Base-by-base conservation (phyloP, 37 sponge, comb jelly and placozoan species). In the Geodia barretti region DNA sequence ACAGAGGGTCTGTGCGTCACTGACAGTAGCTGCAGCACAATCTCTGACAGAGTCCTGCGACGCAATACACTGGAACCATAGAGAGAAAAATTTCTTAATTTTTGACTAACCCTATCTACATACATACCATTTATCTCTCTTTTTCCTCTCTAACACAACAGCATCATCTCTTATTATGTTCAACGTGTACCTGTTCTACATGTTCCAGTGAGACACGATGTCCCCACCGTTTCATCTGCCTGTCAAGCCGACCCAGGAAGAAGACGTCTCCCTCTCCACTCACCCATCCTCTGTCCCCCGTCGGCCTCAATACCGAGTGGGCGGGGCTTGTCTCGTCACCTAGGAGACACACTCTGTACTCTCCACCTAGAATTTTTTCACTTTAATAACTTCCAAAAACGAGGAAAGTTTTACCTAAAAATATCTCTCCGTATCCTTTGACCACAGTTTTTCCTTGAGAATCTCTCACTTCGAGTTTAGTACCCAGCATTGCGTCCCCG, bases 151-250 rank as follows among this genome's bases (percentile, higher is more conserved):
- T n/a, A 9, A 11, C 68, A 11, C 68, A 26, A 17, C 68, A 17
- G n/a, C n/a, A n/a, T n/a, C n/a, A n/a, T n/a, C n/a, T n/a, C n/a
- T n/a, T n/a, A n/a, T n/a, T n/a, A n/a, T n/a, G n/a, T n/a, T n/a
- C n/a, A 67, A 67, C 68, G 24, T 9, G 29, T 26, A 67, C 93
- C 81, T 92, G 81, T 41, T 96, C 78, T 28, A 94, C 71, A 35
- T n/a, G 23, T 8, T 92, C 86, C 21, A 97, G 79, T 40, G 88
- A 86, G 1, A 97, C 60, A 34, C 95, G 63, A 35, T 88, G 87
- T 17, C 97, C 97, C 14, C 41, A 31, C 33, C 93, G 72, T 82
- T 97, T 97, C 8, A 97, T 32, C 81, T 94, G 97, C 8, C 72
- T 31, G 70, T 97, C 97, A 4, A 61, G n/a, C 32, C 97, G 62